Evolutionary conservation across 1,140 invertebrate genomes (phyloP), one percentile per base, ranked within the genome.

Genomic region (Drosophila lini): DNA sequence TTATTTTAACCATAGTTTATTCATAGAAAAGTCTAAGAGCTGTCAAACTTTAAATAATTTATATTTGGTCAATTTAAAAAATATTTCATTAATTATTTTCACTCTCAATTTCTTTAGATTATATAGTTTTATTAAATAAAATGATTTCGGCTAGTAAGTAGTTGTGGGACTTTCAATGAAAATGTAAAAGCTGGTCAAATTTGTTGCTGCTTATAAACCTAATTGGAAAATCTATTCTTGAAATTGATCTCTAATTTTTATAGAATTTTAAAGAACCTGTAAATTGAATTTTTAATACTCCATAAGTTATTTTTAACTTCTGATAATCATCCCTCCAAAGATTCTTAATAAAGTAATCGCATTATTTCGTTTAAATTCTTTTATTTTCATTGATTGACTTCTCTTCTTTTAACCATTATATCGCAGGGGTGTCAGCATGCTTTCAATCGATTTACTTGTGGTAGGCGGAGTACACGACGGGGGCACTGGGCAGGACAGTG

Each of bases 381-480:
- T 36, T 15, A 3, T 36, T 32, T 56, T 57, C 56, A 32, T 47
- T 65, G 9, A 5, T 41, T 41, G 10, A 41, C 8, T 15, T 56
- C 16, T 28, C 34, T 48, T 40, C 3, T 2, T 38, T 34, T 13
- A 36, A 34, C 15, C 15, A 47, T 38, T 48, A 7, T 22, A 32
- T 65, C 8, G 15, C 38, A 16, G 44, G n/a, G 41, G 22, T 31
- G 13, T 67, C 53, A 77, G 53, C 41, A 36, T 6, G 65, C 41
- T 78, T 63, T 78, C 48, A 78, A 65, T 71, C 28, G 48, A 76
- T 80, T 68, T 9, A 65, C 74, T 88, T 88, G 53, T 89, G 85
- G 52, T 80, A 69, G 58, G 74, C 47, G 28, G 85, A 74, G 53
- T 89, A 85, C 38, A 78, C 71, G 36, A 90, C 75, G 34, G 89